Base-by-base conservation (phyloP, 2,888 invertebrate species). In the Polyommatus icarus region DNA sequence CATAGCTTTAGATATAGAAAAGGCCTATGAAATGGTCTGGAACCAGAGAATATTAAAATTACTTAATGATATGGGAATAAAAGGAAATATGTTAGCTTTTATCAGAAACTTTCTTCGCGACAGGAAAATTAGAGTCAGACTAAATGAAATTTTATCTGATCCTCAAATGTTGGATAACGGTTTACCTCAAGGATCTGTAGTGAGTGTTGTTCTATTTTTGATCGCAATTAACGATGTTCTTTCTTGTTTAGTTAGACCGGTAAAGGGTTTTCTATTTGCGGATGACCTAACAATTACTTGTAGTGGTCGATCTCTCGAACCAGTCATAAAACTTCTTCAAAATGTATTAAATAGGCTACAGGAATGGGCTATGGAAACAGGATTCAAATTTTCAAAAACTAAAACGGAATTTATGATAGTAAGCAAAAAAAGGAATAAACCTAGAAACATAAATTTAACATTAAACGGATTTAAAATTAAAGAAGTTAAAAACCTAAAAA, bases 391-490 rank as follows among this genome's bases (percentile, higher is more conserved):
- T 76, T 80, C 80, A 54, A 77, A 79, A 78, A 32, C 15, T 50
- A 80, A 80, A 79, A 77, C 79, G 12, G 79, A 80, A 71, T 79
- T 78, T 76, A 80, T 80, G 7, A 71, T 80, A 32, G 77, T 79
- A 32, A 57, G 77, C 12, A 79, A 73, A 15, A 79, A 76, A 71
- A 78, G 67, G 50, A 76, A 76, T 15, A 78, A 78, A 76, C 29
- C 3, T 59, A 76, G 76, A 77, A 46, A 78, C 18, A n/a, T 24
- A 18, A 54, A 67, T 67, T 76, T 77, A 76, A 79, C 18, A 10
- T 20, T 78, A 36, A 77, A 77, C 18, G 40, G 32, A n/a, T n/a
- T 57, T 24, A 57, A 10, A 54, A 80, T 80, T 76, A 78, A 77
- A 79, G 76, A 79, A 77, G 78, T 76, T 20, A 75, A 77, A 36